Evolutionary conservation across 2,797 vertebrate species (phyloP), one percentile per base, ranked within the genome.

Genomic region (Heliangelus exortis): DNA sequence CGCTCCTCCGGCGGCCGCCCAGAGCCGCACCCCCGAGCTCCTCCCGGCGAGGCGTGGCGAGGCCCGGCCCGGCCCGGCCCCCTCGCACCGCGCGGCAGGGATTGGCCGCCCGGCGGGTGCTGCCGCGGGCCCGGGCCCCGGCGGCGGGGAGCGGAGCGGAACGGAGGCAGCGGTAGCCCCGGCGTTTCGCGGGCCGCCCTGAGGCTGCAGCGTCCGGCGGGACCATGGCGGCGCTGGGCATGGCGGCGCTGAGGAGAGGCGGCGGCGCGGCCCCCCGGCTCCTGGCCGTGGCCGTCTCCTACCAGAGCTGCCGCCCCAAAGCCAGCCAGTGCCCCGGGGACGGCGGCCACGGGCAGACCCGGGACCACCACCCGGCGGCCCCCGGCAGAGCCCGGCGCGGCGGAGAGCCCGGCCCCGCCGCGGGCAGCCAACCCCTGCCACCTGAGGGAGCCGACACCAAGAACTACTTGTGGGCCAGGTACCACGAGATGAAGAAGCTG

Each of bases 401-500:
- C 34, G 50, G 65, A 1, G 86, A 95, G 22, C 69, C 91, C 31
- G 59, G 63, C 36, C 61, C 84, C 17, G 92, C 93, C 19, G 93
- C 82, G 68, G 62, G 94, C n/a, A 84, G 90, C 80, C 89, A 93
- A 16, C 45, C 90, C 10, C 51, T 51, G 8, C 65, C 94, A 9
- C 73, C 95, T 23, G 97, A 97, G 83, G 96, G 96, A 41, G 61
- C 95, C 7, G 97, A 98, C 82, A 94, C 90, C 89, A 97, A 97
- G 93, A 91, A 85, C 51, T 97, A 98, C 75, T 80, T 98, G 84
- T 98, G 98, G 98, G 95, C 97, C 71, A 96, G 98, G n/a, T 98
- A 98, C 96, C 97, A 98, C 82, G 98, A 98, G 94, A 98, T 98
- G 98, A 97, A 98, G 63, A 98, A 97, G 87, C 96, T 98, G 94